These are phyloP conservation scores for Apodemus agrarius DNA, from an alignment of 2,797 vertebrate species.

Conservation along the genomic window DNA sequence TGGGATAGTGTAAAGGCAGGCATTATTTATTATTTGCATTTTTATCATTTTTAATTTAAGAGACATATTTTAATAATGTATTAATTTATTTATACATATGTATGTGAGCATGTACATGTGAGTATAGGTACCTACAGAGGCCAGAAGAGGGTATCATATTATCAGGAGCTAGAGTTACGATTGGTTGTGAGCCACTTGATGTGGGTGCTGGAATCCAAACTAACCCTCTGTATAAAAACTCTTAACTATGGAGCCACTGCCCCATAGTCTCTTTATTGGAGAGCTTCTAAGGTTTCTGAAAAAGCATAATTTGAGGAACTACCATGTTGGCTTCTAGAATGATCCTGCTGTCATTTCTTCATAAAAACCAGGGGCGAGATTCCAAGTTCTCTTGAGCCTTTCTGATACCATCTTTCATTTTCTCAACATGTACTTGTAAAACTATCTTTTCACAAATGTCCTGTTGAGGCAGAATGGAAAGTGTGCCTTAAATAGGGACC, in stretches of 20 bases:
- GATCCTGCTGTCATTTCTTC: background rate
- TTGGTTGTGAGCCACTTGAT: background rate
- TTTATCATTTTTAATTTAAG: background rate
- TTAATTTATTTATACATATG: background rate
- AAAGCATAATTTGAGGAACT: background rate
- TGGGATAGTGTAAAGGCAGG: background rate
- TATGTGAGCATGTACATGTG: background rate
- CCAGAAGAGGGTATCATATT: background rate
- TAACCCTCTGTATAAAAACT: background rate
- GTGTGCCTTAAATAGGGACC: background rate
- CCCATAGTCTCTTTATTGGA: background rate
- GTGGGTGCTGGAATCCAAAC: background rate
- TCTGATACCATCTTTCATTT: slow-evolving; percentile 15
- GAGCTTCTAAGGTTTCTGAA: background rate
- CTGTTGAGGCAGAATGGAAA: background rate
- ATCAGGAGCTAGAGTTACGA: background rate
- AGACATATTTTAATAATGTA: background rate
- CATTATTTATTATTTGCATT: background rate
- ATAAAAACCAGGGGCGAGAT: background rate
- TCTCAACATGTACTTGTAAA: background rate
- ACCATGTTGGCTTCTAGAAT: background rate
- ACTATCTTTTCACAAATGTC: background rate
- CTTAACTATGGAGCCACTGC: too few species aligned
- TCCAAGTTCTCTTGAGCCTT: background rate
- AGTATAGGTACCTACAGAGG: background rate